Base-by-base conservation (phyloP, 2,888 invertebrate species). In the Hymenopus coronatus region DNA sequence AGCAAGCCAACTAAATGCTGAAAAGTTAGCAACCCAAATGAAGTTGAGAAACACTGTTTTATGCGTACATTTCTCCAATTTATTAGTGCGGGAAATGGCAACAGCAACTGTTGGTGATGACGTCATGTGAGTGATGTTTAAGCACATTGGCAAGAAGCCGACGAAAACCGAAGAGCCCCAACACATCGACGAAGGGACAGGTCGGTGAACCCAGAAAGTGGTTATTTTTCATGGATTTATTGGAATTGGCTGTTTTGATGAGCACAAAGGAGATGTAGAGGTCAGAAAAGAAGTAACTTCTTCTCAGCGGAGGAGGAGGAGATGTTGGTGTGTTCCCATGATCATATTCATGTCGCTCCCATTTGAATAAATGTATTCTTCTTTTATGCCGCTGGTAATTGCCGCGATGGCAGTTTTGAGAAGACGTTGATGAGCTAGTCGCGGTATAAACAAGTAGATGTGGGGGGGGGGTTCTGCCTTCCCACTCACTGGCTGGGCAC, bases 291-390 rank as follows among this genome's bases (percentile, higher is more conserved):
- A 70, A 70, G 25, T 70, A 70, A 70, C 15, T 70, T 70, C 25
- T 70, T 3, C n/a, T n/a, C n/a, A n/a, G n/a, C n/a, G n/a, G n/a
- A n/a, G 54, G 20, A 20, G 25, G 25, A 20, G 54, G 15, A 70
- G 54, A 20, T 25, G 25, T 20, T 15, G 25, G 54, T 70, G 25
- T 81, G 20, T n/a, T 27, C 30, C 33, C 25, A 25, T 33, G n/a
- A n/a, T 86, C 83, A 83, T 86, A 85, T 88, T 83, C 89, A 83
- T 83, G 89, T 83, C 33, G 25, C 25, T 25, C 70, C 81, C 88
- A 89, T 90, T 89, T 90, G 90, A 89, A 90, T 90, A 90, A 90
- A 89, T 89, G 86, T 88, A 88, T 89, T 89, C 90, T 88, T 85
- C 88, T 88, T 90, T 90, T 90, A 88, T 88, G 89, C 82, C 84